Base-by-base conservation (phyloP, 1,140 invertebrate species). In the Caenorhabditis briggsae region DNA sequence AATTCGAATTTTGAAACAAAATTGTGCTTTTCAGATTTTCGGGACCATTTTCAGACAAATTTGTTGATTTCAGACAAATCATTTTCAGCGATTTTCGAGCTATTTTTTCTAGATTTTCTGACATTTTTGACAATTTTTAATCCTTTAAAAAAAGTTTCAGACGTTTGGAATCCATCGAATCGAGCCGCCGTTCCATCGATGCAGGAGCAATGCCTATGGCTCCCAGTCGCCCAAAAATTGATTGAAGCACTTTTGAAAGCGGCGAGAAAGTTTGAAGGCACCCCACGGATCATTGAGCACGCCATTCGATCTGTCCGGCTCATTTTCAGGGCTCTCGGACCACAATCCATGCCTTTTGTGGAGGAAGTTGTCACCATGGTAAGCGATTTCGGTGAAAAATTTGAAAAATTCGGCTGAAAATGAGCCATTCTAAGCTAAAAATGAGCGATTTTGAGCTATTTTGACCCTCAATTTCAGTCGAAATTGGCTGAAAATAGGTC, bases 231-330 rank as follows among this genome's bases (percentile, higher is more conserved):
- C 41, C 18, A 78, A 23, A 18, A 78, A 25, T 23, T 48, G 46
- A 78, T 78, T 18, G 70, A 53, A 48, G 70, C 70, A 18, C 70
- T 78, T 5, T 46, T 78, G 2, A 78, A 78, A 50, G 16, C 70
- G 43, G 23, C 46, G 2, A 46, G 70, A 9, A 78, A 78, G 16
- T 78, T 78, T 9, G 70, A 78, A 23, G 70, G 70, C 0, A 78
- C 70, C 11, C 70, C 70, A 78, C 70, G 70, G 12, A 5, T 78
- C 20, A 78, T 78, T 94, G 97, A 99, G 93, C 94, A 96, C 88
- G 95, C 95, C 91, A 98, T 97, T 93, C 94, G 97, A 55, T 96
- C 96, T 90, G 93, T 98, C 83, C 94, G 97, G 70, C 98, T 97
- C 93, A 95, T 95, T 53, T 94, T 99, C 61, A 94, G 97, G 64